Conservation (phyloP, 2,113 vertebrate genomes). For the Catharus fuscescens region DNA sequence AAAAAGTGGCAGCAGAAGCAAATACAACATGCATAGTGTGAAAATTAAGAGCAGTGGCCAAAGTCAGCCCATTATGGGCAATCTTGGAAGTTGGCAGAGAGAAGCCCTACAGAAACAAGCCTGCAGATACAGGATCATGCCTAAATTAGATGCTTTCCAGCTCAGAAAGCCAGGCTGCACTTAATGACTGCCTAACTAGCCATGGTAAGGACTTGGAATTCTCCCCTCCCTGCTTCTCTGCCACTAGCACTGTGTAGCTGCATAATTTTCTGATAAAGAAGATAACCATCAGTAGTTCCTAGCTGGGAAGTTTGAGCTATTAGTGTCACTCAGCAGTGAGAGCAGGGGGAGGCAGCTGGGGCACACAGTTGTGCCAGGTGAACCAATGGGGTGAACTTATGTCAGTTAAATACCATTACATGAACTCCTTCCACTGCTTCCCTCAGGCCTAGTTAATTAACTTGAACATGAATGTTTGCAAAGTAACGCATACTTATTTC, state of each 20-base stretch:
- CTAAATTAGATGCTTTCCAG: background rate
- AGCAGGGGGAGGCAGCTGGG: background rate
- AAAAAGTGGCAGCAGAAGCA: background rate
- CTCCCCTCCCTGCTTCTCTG: background rate
- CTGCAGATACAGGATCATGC: background rate
- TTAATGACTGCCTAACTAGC: constrained; percentile 12
- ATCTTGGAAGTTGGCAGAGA: background rate
- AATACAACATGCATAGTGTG: background rate
- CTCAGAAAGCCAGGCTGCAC: background rate
- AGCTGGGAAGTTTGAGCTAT: background rate
- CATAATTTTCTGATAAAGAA: background rate
- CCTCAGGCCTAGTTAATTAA: background rate
- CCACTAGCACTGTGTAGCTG: background rate
- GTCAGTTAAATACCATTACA: background rate
- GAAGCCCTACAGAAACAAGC: background rate
- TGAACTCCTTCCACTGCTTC: background rate
- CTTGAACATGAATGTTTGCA: background rate
- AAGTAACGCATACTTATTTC: background rate
- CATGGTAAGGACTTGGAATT: background rate
- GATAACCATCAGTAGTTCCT: background rate
- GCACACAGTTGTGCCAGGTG: background rate
- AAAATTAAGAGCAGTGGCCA: background rate
- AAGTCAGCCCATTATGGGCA: background rate
- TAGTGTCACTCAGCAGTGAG: background rate
- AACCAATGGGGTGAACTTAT: background rate